Base-by-base conservation (phyloP, 2,888 invertebrate species). In the Synanthedon tipuliformis region DNA sequence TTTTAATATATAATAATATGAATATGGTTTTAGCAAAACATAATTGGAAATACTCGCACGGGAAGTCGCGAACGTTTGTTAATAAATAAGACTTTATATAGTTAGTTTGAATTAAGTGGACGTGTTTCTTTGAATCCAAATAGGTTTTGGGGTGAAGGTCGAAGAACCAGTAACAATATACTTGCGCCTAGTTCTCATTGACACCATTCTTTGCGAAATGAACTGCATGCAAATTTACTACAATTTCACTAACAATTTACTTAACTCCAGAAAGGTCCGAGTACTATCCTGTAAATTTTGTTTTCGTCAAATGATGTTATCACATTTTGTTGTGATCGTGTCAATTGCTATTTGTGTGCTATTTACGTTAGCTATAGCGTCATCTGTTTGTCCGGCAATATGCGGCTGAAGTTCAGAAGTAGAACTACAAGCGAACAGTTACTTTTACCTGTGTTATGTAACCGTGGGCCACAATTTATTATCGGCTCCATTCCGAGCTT, bases 361-460 rank as follows among this genome's bases (percentile, higher is more conserved):
- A 13, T 45, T 45, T 45, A 13, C 45, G n/a, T 49, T 49, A 10
- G 13, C 49, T 16, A 16, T 49, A 16, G 18, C 23, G 45, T 49
- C 45, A 45, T 15, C 15, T 18, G 49, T 49, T 40, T 50, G 50
- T 40, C 34, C 40, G 15, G 34, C 12, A 34, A 34, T 34, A 51
- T 41, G n/a, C 61, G 61, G 68, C 65, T 78, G 77, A 81, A 81
- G 76, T 83, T 81, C 78, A 79, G 73, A 80, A 23, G 74, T 74
- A 78, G 69, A 74, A 71, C 69, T 62, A 67, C 70, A 61, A 75
- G 75, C 75, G 71, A 78, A 70, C 71, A 78, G 78, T 78, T 74
- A 86, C 85, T 85, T 86, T 86, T 86, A 86, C 85, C 78, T 73
- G 71, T 61, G 64, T 85, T 84, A 78, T 78, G 79, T 81, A 86